phyloP scores from a whole-genome alignment of 2,113 vertebrate genomes.

The Diglossa brunneiventris region DNA sequence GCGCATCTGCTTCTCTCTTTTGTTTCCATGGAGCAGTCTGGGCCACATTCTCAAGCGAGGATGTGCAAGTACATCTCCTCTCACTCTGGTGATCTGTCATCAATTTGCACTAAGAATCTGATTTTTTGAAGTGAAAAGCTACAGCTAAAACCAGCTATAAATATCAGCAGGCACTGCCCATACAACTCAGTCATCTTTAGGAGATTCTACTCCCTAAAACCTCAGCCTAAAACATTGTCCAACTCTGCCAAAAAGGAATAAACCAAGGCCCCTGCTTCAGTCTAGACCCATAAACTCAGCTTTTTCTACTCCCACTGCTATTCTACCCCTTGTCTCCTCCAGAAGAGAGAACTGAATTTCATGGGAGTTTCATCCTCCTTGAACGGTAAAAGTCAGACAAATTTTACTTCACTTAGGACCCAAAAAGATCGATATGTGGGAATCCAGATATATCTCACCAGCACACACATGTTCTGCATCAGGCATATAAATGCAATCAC shows the following conservation, averaged over 20 bases:
- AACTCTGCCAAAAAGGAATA: background rate
- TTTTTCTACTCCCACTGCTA: background rate
- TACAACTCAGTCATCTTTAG: background rate
- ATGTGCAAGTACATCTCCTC: conserved; percentile 2
- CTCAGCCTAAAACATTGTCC: background rate
- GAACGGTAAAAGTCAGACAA: background rate
- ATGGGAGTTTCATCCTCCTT: background rate
- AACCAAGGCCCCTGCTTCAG: background rate
- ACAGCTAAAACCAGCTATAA: background rate
- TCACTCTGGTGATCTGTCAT: background rate
- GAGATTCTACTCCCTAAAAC: background rate
- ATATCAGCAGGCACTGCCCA: background rate
- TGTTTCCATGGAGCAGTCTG: conserved; percentile 46
- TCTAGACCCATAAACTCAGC: background rate
- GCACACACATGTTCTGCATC: background rate
- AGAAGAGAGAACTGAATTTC: background rate
- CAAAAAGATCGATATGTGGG: background rate
- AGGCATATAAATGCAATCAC: background rate
- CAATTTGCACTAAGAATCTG: background rate
- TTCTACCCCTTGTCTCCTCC: background rate
- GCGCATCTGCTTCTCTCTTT: conserved; percentile 20
- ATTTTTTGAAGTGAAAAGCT: background rate
- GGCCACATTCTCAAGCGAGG: background rate
- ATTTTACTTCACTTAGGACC: background rate
- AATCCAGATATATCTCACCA: background rate